phyloP scores from a whole-genome alignment of 2,888 invertebrate species.

The Anarsia innoxiella region DNA sequence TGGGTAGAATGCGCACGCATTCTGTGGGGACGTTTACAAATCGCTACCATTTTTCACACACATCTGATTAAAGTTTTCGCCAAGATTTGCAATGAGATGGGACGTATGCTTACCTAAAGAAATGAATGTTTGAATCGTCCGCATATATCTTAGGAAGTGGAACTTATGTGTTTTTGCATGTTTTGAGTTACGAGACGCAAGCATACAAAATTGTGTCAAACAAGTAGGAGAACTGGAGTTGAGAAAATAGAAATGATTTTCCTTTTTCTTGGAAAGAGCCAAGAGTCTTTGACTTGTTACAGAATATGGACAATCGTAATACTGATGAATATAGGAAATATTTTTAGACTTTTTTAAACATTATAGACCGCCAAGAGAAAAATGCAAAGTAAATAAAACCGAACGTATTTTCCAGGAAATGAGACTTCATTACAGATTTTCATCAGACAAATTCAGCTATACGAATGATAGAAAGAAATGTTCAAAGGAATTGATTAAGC shows the following conservation, averaged over 20 bases:
- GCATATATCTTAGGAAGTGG: not conserved
- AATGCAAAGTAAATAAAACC: no score
- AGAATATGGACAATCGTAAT: not conserved
- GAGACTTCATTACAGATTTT: no score
- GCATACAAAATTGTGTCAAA: no score
- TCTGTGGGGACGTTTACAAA: constrained; percentile 38
- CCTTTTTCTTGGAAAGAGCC: not conserved
- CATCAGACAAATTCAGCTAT: no score
- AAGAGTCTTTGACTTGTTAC: not conserved
- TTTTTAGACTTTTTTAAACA: not conserved
- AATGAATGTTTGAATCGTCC: constrained; percentile 7
- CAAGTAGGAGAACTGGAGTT: not conserved
- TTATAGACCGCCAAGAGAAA: no score
- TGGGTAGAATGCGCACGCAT: constrained; percentile 25
- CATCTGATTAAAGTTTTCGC: constrained; percentile 45
- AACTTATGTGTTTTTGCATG: not conserved
- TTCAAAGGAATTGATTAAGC: no score
- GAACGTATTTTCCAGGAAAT: no score
- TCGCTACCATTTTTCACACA: constrained; percentile 38
- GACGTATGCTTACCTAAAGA: constrained; percentile 14
- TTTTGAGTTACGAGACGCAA: no score
- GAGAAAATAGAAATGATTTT: not conserved
- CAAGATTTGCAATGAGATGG: constrained; percentile 32
- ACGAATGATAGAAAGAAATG: no score
- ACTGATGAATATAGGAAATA: not conserved